Conservation (phyloP, 1,140 invertebrate species). For the Metopolophium dirhodum region DNA sequence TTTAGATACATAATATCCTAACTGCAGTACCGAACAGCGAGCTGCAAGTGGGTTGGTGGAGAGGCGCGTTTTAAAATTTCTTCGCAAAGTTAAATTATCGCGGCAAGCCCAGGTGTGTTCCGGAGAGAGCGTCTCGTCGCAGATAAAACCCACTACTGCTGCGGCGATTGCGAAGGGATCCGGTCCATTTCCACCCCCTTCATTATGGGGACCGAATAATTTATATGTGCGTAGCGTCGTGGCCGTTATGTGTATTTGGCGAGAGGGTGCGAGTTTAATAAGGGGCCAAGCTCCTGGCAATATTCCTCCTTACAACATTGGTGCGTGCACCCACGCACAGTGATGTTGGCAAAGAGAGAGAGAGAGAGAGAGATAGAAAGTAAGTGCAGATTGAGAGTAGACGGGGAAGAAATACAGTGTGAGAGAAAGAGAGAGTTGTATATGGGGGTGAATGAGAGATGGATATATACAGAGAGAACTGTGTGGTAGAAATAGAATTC, state of each 20-base stretch:
- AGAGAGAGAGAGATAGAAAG: neutral
- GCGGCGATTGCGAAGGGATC: neutral
- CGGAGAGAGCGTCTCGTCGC: neutral
- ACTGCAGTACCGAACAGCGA: neutral
- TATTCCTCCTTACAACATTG: constrained; percentile 14
- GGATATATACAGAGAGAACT: constrained; percentile 10
- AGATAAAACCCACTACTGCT: constrained; percentile 19
- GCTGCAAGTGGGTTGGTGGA: neutral
- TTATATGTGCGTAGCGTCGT: constrained; percentile 47
- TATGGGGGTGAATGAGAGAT: neutral
- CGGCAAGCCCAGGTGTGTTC: constrained; percentile 31
- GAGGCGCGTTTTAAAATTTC: neutral
- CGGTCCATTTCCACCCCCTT: constrained; percentile 14
- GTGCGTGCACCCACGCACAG: no score
- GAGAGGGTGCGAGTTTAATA: constrained; percentile 52
- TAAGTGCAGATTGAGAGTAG: neutral
- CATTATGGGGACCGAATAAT: constrained; percentile 43
- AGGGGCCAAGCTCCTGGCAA: constrained; percentile 47
- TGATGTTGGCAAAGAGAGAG: neutral
- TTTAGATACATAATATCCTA: constrained; percentile 14
- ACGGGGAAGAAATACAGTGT: neutral
- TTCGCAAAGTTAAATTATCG: neutral
- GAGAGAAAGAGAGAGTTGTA: neutral
- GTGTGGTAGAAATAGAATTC: constrained; percentile 34
- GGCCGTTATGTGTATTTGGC: constrained; percentile 47